These are phyloP conservation scores for Pachyramphus minor DNA, from an alignment of 2,113 vertebrate species.

Conservation along the genomic window DNA sequence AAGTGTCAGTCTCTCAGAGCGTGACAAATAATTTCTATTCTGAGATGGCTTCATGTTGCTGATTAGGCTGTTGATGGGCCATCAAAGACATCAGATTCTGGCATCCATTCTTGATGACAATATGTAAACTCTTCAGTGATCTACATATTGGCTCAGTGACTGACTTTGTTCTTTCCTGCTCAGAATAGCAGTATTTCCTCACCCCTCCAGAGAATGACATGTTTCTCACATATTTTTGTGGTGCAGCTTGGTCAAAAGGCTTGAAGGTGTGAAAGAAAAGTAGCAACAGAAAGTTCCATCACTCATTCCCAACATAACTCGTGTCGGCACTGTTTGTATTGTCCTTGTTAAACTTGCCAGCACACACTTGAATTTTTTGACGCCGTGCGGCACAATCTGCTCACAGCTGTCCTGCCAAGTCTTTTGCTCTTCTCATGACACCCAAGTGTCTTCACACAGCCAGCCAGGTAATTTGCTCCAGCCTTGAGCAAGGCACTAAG, in stretches of 20 bases:
- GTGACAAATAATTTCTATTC: not conserved
- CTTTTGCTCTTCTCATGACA: not conserved
- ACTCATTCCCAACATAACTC: not conserved
- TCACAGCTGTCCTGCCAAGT: not conserved
- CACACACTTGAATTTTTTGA: not conserved
- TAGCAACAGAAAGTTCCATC: not conserved
- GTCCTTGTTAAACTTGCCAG: constrained; percentile 17
- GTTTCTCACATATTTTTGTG: constrained; percentile 5
- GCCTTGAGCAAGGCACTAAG: not conserved
- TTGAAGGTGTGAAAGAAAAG: constrained; percentile 31
- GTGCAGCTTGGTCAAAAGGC: constrained; percentile 18
- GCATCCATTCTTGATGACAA: constrained; percentile 1
- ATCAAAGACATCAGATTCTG: constrained; percentile 10
- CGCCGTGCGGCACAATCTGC: not conserved
- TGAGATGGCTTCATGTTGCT: not conserved
- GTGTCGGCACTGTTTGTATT: not conserved
- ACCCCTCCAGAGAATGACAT: not conserved
- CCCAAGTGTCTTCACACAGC: not conserved
- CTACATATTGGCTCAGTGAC: not conserved
- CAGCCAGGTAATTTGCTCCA: not conserved
- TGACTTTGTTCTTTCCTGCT: constrained; percentile 41
- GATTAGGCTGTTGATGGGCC: not conserved
- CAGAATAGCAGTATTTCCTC: constrained; percentile 41
- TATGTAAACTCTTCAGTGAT: constrained; percentile 5
- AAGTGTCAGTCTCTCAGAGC: not conserved